Evolutionary conservation across 2,797 vertebrate species (phyloP), one percentile per base, ranked within the genome.

Genomic region (Pseudomugil tenellus): DNA sequence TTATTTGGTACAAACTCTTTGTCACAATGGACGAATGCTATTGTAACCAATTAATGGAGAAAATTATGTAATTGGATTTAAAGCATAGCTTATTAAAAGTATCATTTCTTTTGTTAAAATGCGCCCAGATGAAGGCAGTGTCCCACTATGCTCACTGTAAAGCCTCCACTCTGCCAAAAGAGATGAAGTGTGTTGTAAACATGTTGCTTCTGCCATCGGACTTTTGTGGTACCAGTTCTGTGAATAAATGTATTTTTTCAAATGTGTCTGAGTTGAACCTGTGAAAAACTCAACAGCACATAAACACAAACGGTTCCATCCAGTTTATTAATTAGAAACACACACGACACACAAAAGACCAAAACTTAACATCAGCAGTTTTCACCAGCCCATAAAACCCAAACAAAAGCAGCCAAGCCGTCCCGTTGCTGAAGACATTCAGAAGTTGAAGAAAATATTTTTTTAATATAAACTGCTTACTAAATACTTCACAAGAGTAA

Each of bases 231-330:
- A 43, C 82, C 79, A 70, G 86, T 85, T 87, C 69, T 93, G 91
- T 93, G 75, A 95, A 94, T 94, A 94, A 94, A 95, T 90, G 89
- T 93, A 92, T 94, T 94, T 94, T 94, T 94, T 77, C 90, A 92
- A 84, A 82, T 14, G 52, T 52, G 52, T 52, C 37, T 0, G 63
- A 70, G 43, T 78, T 3, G 16, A 21, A 7, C 29, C 11, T 11
- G n/a, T 6, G 6, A 0, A n/a, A 9, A 54, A 9, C 21, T n/a
- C 3, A 12, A n/a, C 8, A 14, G 0, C 8, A 69, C 35, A 43
- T 17, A 0, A 6, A 69, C 35, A 43, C 49, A 68, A 0, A 6
- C 19, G 3, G 16, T 67, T 84, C 64, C 70, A 65, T 84, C 88
- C 28, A 86, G 14, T 91, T 91, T 91, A 91, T 90, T 92, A 51